Percentiles rank a stretch among this genome's conserved stretches.
These are phyloP conservation scores for Miichthys miiuy DNA, from an alignment of 2,797 vertebrate species.

Conservation along the genomic window DNA sequence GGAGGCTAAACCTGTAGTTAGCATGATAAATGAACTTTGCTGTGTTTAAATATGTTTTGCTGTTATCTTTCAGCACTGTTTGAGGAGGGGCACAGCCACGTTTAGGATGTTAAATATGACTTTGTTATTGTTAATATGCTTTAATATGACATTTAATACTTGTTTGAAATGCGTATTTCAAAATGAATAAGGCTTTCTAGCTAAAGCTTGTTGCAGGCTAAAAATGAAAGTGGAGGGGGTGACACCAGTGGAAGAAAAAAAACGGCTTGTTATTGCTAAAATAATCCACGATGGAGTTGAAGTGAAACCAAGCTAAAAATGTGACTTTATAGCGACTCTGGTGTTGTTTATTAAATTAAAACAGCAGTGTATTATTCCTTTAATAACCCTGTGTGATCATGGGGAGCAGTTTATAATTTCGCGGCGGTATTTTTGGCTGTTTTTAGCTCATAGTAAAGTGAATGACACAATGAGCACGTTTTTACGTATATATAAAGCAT, in stretches of 20 bases:
- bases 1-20: neutral
- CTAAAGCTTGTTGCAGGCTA: neutral
- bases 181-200: neutral
- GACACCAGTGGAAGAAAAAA: neutral
- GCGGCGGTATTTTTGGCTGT: neutral
- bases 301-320: neutral
- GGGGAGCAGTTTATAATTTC: constrained; percentile 1
- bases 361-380: neutral
- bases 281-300: constrained; percentile 12
- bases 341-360: neutral
- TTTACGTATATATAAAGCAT: neutral
- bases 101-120: neutral
- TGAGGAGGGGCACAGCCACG: neutral
- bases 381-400: neutral
- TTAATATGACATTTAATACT: neutral
- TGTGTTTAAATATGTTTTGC: neutral
- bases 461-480: neutral
- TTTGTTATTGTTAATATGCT: neutral
- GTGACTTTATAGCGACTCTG: neutral
- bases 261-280: neutral
- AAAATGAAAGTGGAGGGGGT: neutral
- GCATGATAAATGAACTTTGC: neutral
- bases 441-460: constrained; percentile 1
- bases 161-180: neutral
- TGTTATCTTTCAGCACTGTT: neutral